Conservation (phyloP, 2,113 vertebrate species). For the Pelecanoides urinatrix region DNA sequence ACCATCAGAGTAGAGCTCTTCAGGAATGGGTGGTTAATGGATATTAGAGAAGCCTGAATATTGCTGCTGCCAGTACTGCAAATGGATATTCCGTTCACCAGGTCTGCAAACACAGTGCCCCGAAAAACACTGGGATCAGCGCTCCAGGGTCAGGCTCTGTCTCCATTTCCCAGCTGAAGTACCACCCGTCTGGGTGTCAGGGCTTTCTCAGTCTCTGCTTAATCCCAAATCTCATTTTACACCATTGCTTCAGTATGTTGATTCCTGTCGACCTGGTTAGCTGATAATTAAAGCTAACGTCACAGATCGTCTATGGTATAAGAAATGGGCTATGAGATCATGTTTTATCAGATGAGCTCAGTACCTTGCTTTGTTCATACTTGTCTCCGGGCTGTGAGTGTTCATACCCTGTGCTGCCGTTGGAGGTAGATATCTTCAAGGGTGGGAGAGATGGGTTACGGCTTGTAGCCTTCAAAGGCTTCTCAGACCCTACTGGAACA, state of each 20-base stretch:
- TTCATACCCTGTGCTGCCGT: conserved; percentile 88
- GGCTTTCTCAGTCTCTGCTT: not conserved
- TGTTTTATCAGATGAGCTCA: conserved; percentile 1
- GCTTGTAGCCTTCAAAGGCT: conserved; percentile 78
- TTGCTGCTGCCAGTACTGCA: not conserved
- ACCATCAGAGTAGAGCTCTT: not conserved
- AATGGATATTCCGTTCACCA: not conserved
- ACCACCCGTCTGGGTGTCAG: not conserved
- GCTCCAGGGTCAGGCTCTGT: not conserved
- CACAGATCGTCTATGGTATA: not conserved
- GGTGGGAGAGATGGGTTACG: conserved; percentile 82
- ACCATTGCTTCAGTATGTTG: not conserved
- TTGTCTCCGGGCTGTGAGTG: conserved; percentile 82
- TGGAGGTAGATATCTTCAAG: conserved; percentile 91
- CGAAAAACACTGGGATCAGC: not conserved
- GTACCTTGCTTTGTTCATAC: conserved; percentile 85
- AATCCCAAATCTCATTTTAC: not conserved
- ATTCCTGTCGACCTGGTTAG: not conserved
- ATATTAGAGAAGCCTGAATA: not conserved
- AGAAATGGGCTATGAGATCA: not conserved
- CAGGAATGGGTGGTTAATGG: not conserved
- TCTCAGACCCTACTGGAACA: conserved; percentile 79
- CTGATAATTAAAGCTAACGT: not conserved
- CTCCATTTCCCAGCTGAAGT: not conserved
- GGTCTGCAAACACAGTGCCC: not conserved